phyloP scores from a whole-genome alignment of 2,888 invertebrate genomes.

The Eristalis arbustorum region DNA sequence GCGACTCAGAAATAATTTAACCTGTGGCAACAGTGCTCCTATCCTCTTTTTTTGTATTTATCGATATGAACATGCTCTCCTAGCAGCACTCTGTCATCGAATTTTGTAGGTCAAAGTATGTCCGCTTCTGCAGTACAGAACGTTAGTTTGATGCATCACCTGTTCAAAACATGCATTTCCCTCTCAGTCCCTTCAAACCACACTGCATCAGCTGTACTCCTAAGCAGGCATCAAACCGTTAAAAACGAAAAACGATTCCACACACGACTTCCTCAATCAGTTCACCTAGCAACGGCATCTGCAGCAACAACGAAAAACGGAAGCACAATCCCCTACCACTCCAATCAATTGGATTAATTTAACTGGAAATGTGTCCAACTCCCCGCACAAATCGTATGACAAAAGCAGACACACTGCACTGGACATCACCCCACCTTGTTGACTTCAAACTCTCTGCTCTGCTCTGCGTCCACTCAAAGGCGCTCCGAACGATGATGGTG shows the following conservation, averaged over 20 bases:
- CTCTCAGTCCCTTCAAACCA: not conserved
- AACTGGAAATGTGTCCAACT: constrained; percentile 49
- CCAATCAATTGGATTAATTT: constrained; percentile 67
- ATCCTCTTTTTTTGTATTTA: no score
- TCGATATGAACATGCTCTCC: no score
- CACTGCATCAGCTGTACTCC: not conserved
- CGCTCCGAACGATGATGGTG: not conserved
- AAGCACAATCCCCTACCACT: constrained; percentile 31
- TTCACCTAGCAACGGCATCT: not conserved
- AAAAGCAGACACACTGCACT: constrained; percentile 57
- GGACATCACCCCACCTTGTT: constrained; percentile 17
- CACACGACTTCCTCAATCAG: constrained; percentile 53
- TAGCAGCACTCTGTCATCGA: no score
- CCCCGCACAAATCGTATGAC: constrained; percentile 37
- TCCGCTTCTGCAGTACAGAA: no score
- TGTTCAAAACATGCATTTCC: no score
- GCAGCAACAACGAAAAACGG: constrained; percentile 2
- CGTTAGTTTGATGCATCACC: no score
- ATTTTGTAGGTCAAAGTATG: no score
- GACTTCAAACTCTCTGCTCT: constrained; percentile 10
- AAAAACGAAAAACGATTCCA: constrained; percentile 33
- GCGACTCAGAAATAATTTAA: no score
- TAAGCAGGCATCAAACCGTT: not conserved
- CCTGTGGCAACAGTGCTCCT: no score
- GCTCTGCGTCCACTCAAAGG: constrained; percentile 10